Conservation (phyloP, 2,888 invertebrate species). For the Arctia plantaginis region DNA sequence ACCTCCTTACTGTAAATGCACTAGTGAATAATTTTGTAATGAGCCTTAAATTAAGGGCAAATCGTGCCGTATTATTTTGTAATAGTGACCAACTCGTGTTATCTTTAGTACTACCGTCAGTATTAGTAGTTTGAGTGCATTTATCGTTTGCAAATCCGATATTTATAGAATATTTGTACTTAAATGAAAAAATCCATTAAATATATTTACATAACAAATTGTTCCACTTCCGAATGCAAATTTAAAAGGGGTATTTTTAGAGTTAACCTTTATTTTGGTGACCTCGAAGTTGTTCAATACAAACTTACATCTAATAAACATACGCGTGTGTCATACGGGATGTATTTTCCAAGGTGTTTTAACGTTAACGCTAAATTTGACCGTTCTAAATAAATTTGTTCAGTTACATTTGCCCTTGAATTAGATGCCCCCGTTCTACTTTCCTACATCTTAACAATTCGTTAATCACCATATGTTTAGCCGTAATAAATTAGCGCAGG, state of each 20-base stretch:
- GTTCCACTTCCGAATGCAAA: constrained; percentile 1
- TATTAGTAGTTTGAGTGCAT: background rate
- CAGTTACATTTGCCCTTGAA: constrained; percentile 77
- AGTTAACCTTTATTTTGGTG: constrained; percentile 27
- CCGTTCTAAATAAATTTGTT: constrained; percentile 75
- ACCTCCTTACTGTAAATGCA: background rate
- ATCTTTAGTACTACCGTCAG: background rate
- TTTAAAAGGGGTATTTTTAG: constrained; percentile 16
- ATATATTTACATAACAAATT: background rate
- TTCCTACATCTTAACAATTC: constrained; percentile 81
- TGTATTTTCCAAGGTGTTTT: constrained; percentile 63
- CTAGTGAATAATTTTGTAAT: constrained; percentile 1
- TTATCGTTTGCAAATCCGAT: background rate
- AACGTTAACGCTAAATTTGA: constrained; percentile 64
- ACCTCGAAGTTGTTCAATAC: constrained; percentile 36
- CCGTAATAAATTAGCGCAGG: constrained; percentile 47
- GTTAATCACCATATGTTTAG: constrained; percentile 75
- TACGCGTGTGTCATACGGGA: constrained; percentile 54
- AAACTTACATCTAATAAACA: constrained; percentile 25
- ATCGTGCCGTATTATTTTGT: constrained; percentile 11
- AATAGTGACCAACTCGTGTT: constrained; percentile 5
- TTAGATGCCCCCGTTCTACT: constrained; percentile 82
- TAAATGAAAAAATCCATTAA: background rate
- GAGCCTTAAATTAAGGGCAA: constrained; percentile 8
- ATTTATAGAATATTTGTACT: background rate